Evolutionary conservation across 2,113 vertebrate genomes (phyloP), one percentile per base, ranked within the genome.

Genomic region (Peromyscus leucopus): DNA sequence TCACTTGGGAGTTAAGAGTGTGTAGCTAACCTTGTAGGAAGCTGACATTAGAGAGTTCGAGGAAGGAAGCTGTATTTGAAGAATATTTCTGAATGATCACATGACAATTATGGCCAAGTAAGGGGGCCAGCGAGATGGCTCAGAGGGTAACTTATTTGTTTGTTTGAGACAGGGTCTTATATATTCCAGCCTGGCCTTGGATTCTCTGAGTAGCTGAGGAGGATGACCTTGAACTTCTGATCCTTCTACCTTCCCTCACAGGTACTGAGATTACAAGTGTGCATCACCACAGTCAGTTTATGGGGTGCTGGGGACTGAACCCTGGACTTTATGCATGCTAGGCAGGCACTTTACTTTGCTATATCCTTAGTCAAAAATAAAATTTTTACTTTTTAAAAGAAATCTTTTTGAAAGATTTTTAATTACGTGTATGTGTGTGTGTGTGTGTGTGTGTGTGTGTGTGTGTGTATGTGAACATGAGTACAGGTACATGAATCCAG

Each of bases 51-150:
- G 24, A 33, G 48, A 79, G 12, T 80, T 96, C 75, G 84, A 90
- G n/a, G 82, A 90, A 96, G 76, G n/a, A 71, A 51, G 59, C 63
- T 95, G 91, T 94, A 85, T 89, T 91, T 31, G n/a, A 67, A 65
- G 71, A 42, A 95, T 92, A 72, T 72, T 97, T 96, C 75, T 96
- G 19, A 65, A 69, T 90, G 69, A 84, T n/a, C 76, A 87, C 24
- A 71, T 59, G 72, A 63, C 69, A 94, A 80, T 84, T 78, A 74
- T 31, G 46, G 71, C 67, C 59, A 74, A 74, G 21, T 26, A 15
- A 21, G 39, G 72, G 72, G 39, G 39, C 74, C 74, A 75, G 39
- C 9, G 9, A 75, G 74, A 42, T 42, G n/a, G 72, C 72, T 75
- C 19, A 75, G 69, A n/a, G 39, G 69, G 33, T 71, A 36, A 71